Evolutionary conservation across 2,113 vertebrate species (phyloP).

Genomic region (Myrmecobius fasciatus): DNA sequence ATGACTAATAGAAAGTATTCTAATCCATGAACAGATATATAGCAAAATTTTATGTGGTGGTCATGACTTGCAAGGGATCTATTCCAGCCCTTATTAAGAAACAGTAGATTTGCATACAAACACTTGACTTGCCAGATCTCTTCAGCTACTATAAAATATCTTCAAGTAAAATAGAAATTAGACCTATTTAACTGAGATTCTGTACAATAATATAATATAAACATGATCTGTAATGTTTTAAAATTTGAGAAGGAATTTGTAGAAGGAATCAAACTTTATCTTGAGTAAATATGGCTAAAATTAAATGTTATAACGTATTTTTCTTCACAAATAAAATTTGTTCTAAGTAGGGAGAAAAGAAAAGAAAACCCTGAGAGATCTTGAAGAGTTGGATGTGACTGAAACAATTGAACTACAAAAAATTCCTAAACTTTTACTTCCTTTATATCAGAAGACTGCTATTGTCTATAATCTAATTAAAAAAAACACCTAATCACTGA

Average conservation of each 20-base stretch:
- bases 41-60: neutral
- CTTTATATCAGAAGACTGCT: neutral
- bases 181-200: neutral
- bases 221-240: neutral
- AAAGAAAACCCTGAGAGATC: neutral
- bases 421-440: neutral
- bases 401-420: neutral
- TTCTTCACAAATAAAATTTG: neutral
- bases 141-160: neutral
- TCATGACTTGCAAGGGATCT: slow-evolving; percentile 12
- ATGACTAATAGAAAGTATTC: neutral
- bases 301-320: neutral
- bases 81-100: neutral
- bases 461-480: neutral
- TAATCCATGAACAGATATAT: neutral
- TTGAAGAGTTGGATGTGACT: neutral
- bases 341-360: neutral
- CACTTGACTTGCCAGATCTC: neutral
- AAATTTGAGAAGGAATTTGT: neutral
- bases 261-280: neutral
- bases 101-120: neutral
- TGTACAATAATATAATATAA: neutral
- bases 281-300: neutral
- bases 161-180: neutral
- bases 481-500: neutral